Conservation (phyloP, 2,113 vertebrate genomes). For the Catharus bicknelli region DNA sequence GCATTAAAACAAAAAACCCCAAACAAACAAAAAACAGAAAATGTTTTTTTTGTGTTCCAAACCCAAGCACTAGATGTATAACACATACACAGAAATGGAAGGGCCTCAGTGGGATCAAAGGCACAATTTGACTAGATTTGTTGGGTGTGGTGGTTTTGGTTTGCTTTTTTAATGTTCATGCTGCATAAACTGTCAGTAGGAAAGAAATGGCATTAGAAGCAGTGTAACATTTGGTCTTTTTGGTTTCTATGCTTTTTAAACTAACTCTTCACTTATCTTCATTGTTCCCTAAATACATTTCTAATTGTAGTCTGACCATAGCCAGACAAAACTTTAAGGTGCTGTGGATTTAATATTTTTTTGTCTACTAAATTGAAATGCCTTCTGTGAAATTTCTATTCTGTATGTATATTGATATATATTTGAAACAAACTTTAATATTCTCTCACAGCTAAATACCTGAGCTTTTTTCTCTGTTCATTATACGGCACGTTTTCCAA, state of each 20-base stretch:
- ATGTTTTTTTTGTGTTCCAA: neutral
- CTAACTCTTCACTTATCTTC: neutral
- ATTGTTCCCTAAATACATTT: neutral
- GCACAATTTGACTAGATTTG: neutral
- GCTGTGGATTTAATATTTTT: neutral
- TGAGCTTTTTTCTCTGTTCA: neutral
- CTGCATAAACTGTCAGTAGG: neutral
- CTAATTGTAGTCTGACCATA: neutral
- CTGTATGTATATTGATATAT: neutral
- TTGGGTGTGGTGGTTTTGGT: neutral
- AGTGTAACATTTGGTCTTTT: neutral
- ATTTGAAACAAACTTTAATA: neutral
- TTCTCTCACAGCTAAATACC: neutral
- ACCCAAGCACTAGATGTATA: neutral
- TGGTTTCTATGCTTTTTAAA: neutral
- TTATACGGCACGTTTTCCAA: neutral
- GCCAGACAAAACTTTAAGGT: neutral
- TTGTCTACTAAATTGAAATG: neutral
- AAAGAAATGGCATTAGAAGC: neutral
- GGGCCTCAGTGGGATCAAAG: neutral
- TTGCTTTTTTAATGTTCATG: neutral
- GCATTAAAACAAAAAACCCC: neutral
- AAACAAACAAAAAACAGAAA: neutral
- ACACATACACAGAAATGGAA: neutral
- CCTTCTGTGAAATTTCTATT: neutral